Conservation (phyloP, 2,113 vertebrate species). For the Anolis carolinensis region DNA sequence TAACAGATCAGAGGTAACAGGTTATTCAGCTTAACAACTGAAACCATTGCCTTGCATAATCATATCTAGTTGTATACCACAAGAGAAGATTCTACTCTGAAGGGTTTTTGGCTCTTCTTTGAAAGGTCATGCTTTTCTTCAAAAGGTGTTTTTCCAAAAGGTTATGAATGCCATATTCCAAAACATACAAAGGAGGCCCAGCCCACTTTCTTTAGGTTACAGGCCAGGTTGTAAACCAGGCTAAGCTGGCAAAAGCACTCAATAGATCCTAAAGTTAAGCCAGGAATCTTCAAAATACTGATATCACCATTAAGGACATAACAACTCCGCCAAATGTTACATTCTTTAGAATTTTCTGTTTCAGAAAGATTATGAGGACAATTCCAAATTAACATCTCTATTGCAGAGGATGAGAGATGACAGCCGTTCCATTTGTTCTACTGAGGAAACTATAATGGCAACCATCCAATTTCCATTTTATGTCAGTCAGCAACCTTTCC, state of each 20-base stretch:
- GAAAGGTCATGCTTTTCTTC: no score
- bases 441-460: background rate
- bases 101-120: no score
- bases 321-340: background rate
- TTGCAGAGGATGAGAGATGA: background rate
- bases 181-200: background rate
- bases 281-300: background rate
- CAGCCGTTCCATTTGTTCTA: no score
- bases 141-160: no score
- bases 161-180: no score
- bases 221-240: background rate
- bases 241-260: background rate
- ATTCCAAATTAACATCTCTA: background rate
- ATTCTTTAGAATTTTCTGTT: background rate
- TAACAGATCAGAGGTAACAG: no score
- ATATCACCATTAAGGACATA: background rate
- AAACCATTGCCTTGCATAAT: no score
- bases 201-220: background rate
- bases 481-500: no score
- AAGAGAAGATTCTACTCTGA: no score
- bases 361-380: background rate
- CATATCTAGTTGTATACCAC: no score
- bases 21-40: no score
- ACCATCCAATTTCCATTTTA: background rate
- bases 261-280: background rate